Conservation (phyloP, 2,888 invertebrate genomes). For the Ametastegia equiseti region DNA sequence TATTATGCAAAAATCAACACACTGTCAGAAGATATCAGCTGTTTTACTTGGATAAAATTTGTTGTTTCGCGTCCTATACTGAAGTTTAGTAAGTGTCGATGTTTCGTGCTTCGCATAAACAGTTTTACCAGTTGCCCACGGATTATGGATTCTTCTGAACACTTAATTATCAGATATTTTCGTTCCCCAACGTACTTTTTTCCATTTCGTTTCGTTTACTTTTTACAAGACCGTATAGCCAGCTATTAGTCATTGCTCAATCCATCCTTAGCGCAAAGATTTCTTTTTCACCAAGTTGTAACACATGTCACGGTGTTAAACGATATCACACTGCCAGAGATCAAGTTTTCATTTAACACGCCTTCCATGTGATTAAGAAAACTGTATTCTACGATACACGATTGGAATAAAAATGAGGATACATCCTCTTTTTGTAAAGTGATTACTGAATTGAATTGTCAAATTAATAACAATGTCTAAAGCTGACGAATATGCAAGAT, state of each 20-base stretch:
- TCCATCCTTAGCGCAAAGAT: slow-evolving; percentile 2
- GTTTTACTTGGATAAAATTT: slow-evolving; percentile 25
- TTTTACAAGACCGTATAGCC: not conserved
- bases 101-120: slow-evolving; percentile 17
- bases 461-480: not conserved
- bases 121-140: not conserved
- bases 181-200: not conserved
- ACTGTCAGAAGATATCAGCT: slow-evolving; percentile 35
- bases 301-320: slow-evolving; percentile 15
- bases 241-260: slow-evolving; percentile 17
- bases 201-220: not conserved
- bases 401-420: not conserved
- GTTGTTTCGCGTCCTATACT: slow-evolving; percentile 19
- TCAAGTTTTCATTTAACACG: slow-evolving; percentile 54
- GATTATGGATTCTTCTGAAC: not conserved
- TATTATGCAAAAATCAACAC: slow-evolving; percentile 13
- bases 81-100: not conserved
- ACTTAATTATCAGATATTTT: slow-evolving; percentile 9
- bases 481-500: not conserved
- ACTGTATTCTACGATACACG: not conserved
- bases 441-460: not conserved
- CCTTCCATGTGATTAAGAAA: slow-evolving; percentile 15
- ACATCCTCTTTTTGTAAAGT: not conserved
- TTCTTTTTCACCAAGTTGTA: not conserved
- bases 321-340: slow-evolving; percentile 65